Base-by-base conservation (phyloP, 2,888 invertebrate genomes). In the Callyntrura sp. region DNA sequence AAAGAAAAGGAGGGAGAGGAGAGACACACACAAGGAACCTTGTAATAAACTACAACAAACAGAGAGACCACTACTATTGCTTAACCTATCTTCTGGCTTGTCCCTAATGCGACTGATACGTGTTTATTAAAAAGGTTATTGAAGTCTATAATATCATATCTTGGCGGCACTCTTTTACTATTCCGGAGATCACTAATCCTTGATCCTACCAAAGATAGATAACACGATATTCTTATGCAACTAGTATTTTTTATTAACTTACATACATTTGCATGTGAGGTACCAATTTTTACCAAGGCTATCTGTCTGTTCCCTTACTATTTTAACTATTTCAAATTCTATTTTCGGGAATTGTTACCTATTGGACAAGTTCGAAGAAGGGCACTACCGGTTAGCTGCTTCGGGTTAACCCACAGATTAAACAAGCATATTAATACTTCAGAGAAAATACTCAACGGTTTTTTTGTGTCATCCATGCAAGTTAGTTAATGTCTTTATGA, bases 41-140 rank as follows among this genome's bases (percentile, higher is more conserved):
- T 17, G n/a, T 78, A 25, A 55, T 55, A 55, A 45, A 43, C 57
- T 60, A 14, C 25, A 57, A 11, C 55, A 43, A 48, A 35, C 35
- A 35, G 3, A 35, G 3, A 14, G 25, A 25, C 51, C 23, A 28
- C 25, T 51, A 48, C 70, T 70, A 45, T 20, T 48, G 28, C 28
- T n/a, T 68, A 35, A 6, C 14, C n/a, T 9, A 17, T 35, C 28
- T 78, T 35, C 70, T 43, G 25, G 70, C 45, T 11, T 9, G 12
- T 25, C 17, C 28, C 57, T 23, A 17, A 20, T 48, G 17, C 20
- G 1, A 48, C 35, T 51, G 48, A n/a, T 76, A 23, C 23, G 48
- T 51, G 35, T 78, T 78, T 78, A 78, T 28, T 57, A 17, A 43
- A 84, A 84, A 76, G 60, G 73, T 76, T 85, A 76, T 76, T 85